These are phyloP conservation scores for Dendrolimus kikuchii DNA, from an alignment of 1,140 invertebrate genomes.

Conservation along the genomic window DNA sequence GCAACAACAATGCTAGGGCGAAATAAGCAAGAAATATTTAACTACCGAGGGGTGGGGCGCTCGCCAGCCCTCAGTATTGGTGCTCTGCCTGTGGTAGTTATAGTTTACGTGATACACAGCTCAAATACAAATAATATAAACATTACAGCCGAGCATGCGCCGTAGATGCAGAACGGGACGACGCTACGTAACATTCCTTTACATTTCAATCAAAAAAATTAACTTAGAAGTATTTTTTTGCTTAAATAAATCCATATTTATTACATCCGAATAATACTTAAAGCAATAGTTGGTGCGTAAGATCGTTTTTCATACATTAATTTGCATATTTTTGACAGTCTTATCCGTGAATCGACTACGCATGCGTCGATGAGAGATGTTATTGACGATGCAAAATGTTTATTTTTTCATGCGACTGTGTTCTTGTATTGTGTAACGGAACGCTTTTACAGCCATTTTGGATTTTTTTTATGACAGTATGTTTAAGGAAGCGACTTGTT, in stretches of 20 bases:
- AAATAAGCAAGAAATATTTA: conserved; percentile 75
- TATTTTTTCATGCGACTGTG: conserved; percentile 60
- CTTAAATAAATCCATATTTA: conserved; percentile 8
- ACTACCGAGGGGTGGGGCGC: conserved; percentile 66
- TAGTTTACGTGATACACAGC: conserved; percentile 74
- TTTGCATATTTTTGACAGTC: conserved; percentile 68
- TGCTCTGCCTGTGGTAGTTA: conserved; percentile 71
- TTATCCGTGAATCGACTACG: conserved; percentile 23
- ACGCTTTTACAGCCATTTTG: conserved; percentile 6
- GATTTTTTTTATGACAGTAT: neutral
- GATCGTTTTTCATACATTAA: conserved; percentile 66
- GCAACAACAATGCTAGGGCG: conserved; percentile 72
- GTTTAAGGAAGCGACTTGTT: too few species aligned
- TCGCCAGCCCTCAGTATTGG: conserved; percentile 65
- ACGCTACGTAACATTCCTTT: conserved; percentile 17
- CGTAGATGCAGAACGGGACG: conserved; percentile 51
- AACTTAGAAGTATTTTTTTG: neutral
- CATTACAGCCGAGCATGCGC: conserved; percentile 68
- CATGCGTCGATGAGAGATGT: conserved; percentile 54
- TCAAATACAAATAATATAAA: conserved; percentile 75
- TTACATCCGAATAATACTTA: conserved; percentile 26
- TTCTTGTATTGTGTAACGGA: conserved; percentile 26
- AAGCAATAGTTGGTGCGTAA: conserved; percentile 39
- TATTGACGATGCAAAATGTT: conserved; percentile 70
- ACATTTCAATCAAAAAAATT: conserved; percentile 10